A percentile compares a stretch with the other conserved stretches of the same genome.
Conservation (phyloP, 2,113 vertebrate species). For the Passerina amoena region DNA sequence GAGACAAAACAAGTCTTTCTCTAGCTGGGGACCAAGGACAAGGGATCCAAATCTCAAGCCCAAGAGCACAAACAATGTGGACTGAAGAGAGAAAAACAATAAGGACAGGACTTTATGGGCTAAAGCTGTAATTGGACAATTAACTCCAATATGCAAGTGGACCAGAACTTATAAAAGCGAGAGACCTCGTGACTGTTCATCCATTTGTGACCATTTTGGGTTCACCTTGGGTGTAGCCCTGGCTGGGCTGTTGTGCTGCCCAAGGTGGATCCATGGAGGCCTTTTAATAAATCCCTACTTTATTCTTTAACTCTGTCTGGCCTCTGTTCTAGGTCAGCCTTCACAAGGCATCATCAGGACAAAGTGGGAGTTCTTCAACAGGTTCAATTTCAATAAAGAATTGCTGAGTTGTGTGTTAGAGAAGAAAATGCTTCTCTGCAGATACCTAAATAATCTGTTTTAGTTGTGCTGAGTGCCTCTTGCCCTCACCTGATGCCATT, state of each 20-base stretch:
- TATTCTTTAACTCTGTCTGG: background rate
- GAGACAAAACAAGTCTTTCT: background rate
- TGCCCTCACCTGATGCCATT: background rate
- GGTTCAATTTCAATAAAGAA: background rate
- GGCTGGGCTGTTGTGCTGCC: background rate
- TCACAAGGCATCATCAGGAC: background rate
- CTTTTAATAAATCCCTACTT: background rate
- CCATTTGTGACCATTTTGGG: background rate
- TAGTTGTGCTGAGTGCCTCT: background rate
- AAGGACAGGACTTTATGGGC: background rate
- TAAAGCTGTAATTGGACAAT: background rate
- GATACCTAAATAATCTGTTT: background rate
- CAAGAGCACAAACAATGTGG: background rate
- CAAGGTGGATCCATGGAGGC: background rate
- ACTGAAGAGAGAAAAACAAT: background rate
- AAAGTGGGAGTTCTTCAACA: background rate
- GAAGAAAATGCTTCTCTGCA: background rate
- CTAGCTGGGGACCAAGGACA: background rate
- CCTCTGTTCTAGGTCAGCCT: background rate
- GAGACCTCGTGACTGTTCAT: accelerated
- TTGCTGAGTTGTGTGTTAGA: background rate
- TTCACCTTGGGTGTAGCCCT: background rate
- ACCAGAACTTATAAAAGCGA: background rate
- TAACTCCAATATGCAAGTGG: background rate
- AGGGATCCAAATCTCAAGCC: background rate